phyloP scores from a whole-genome alignment of 2,888 invertebrate genomes.

The Ophonus ardosiacus region DNA sequence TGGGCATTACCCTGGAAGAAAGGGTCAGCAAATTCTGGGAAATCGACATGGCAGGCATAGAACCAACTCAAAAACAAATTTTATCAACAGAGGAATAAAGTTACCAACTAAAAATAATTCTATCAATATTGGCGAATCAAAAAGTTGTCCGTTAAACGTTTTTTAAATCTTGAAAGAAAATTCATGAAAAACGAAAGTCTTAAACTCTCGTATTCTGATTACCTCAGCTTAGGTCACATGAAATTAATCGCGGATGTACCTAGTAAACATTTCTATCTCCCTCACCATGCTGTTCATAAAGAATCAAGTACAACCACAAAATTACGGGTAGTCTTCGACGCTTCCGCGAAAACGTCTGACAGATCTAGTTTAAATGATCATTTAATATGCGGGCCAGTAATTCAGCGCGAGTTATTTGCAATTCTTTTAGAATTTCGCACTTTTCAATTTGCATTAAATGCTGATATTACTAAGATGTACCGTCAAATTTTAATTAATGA shows the following conservation, averaged over 20 bases:
- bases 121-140: too few relatives aligned
- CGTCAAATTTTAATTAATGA: too few relatives aligned
- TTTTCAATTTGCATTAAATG: too few relatives aligned
- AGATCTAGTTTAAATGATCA: not conserved
- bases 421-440: too few relatives aligned
- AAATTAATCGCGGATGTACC: not conserved
- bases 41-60: too few relatives aligned
- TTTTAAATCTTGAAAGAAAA: not conserved
- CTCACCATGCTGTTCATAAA: not conserved
- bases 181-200: not conserved
- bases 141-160: too few relatives aligned
- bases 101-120: too few relatives aligned
- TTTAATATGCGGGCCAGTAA: not conserved
- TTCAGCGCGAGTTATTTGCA: not conserved
- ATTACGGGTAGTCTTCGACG: constrained; percentile 1
- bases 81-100: too few relatives aligned
- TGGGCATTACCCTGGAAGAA: too few relatives aligned
- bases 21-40: too few relatives aligned
- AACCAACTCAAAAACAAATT: too few relatives aligned
- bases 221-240: not conserved
- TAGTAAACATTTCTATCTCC: not conserved
- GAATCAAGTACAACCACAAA: not conserved
- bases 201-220: not conserved
- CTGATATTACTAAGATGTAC: too few relatives aligned
- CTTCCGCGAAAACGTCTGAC: not conserved